These are phyloP conservation scores for Volucella zonaria DNA, from an alignment of 2,888 invertebrate genomes.

Conservation along the genomic window DNA sequence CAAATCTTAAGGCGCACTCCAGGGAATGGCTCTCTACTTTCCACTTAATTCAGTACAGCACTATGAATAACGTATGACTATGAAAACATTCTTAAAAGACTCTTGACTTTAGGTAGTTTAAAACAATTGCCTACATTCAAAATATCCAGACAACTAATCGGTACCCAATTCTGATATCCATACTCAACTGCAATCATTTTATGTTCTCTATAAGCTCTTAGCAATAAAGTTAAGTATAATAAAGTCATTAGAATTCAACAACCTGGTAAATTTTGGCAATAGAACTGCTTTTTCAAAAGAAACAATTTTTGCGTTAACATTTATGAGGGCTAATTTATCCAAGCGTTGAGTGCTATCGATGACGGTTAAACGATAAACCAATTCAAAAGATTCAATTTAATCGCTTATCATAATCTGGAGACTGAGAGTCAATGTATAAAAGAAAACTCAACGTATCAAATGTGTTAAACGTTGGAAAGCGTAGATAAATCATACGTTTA, in stretches of 20 bases:
- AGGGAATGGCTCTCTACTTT: too few relatives aligned
- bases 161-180: background rate
- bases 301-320: background rate
- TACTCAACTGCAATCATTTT: background rate
- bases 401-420: constrained; percentile 28
- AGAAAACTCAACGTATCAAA: constrained; percentile 23
- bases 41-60: too few relatives aligned
- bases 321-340: constrained; percentile 39
- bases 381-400: background rate
- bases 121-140: background rate
- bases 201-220: constrained; percentile 1
- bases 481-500: too few relatives aligned
- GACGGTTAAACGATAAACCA: constrained; percentile 40
- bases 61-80: too few relatives aligned
- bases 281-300: constrained; percentile 4
- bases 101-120: too few relatives aligned
- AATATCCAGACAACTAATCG: constrained; percentile 5
- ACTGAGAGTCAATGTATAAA: constrained; percentile 54
- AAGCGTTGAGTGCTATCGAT: background rate
- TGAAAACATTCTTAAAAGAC: too few relatives aligned
- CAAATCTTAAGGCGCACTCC: too few relatives aligned
- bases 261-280: background rate
- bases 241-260: constrained; percentile 20
- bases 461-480: too few relatives aligned
- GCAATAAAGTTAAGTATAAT: background rate